These are phyloP conservation scores for Phaonia tiefii DNA, from an alignment of 2,888 invertebrate species.

Conservation along the genomic window DNA sequence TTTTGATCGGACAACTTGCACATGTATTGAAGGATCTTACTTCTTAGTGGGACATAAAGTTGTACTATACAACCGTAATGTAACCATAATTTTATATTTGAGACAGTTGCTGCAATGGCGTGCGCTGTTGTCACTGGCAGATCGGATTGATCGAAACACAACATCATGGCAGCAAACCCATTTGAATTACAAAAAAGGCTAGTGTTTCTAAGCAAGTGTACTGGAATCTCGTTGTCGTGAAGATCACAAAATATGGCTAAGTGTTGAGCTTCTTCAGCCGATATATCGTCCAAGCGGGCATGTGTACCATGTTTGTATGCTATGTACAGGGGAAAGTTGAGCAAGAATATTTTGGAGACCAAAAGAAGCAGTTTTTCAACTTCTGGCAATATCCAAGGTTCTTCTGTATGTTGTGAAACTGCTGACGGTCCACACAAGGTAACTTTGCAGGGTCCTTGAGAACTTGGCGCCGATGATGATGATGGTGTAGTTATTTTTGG, in stretches of 20 bases:
- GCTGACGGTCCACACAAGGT: slow-evolving; percentile 39
- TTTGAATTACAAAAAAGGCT: slow-evolving; percentile 95
- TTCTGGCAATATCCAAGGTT: slow-evolving; percentile 89
- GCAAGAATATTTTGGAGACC: slow-evolving; percentile 92
- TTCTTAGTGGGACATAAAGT: slow-evolving; percentile 92
- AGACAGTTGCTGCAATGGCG: slow-evolving; percentile 94
- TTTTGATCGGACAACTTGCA: slow-evolving; percentile 96
- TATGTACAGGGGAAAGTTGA: slow-evolving; percentile 94
- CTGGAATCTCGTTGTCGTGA: slow-evolving; percentile 95
- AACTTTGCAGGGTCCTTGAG: slow-evolving; percentile 33
- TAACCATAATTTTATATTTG: slow-evolving; percentile 95
- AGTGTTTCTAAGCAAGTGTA: slow-evolving; percentile 94
- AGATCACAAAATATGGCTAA: slow-evolving; percentile 88
- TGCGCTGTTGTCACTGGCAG: slow-evolving; percentile 94
- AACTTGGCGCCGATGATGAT: slow-evolving; percentile 54
- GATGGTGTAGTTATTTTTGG: slow-evolving; percentile 37
- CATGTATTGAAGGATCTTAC: slow-evolving; percentile 94
- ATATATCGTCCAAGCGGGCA: slow-evolving; percentile 90
- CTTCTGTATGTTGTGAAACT: slow-evolving; percentile 75
- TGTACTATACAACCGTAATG: slow-evolving; percentile 95
- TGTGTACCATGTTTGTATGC: slow-evolving; percentile 92
- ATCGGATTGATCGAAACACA: slow-evolving; percentile 90
- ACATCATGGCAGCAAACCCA: slow-evolving; percentile 92
- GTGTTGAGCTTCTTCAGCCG: slow-evolving; percentile 88
- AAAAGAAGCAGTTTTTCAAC: slow-evolving; percentile 93